A percentile compares a stretch with the other conserved stretches of the same genome.
Conservation (phyloP, 1,140 invertebrate species). For the Armadillidium nasatum region DNA sequence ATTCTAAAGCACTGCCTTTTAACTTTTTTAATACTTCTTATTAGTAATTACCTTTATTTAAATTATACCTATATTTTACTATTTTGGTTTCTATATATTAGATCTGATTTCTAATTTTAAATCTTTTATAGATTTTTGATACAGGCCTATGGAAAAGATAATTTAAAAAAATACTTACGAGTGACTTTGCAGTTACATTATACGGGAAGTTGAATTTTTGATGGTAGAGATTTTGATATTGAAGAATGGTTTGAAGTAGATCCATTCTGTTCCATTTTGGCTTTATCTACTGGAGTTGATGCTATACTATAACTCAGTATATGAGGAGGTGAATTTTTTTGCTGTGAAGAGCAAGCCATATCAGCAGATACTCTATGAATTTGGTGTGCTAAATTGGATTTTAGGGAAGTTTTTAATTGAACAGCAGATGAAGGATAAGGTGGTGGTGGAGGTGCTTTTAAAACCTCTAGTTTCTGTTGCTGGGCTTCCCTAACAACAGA, state of each 20-base stretch:
- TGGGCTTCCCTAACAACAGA: not conserved
- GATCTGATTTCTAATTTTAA: too few relatives aligned
- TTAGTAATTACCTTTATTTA: too few relatives aligned
- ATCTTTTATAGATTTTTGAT: too few relatives aligned
- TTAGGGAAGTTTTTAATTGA: not conserved
- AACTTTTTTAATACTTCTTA: too few relatives aligned
- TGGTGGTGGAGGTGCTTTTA: not conserved
- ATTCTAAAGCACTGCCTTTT: too few relatives aligned
- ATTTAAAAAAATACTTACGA: not conserved
- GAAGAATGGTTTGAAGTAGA: not conserved
- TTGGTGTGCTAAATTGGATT: not conserved
- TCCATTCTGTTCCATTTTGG: not conserved
- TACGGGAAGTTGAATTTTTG: not conserved
- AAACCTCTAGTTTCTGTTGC: not conserved
- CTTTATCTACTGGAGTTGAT: not conserved
- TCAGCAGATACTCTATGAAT: not conserved
- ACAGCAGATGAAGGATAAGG: not conserved
- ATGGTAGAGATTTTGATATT: not conserved
- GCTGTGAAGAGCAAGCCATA: not conserved
- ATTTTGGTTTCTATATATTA: too few relatives aligned
- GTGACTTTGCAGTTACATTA: not conserved
- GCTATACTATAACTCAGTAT: not conserved
- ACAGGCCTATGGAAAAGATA: not conserved
- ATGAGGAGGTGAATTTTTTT: not conserved
- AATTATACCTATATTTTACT: too few relatives aligned